Evolutionary conservation across 2,888 invertebrate genomes (phyloP), one percentile per base, ranked within the genome.

Genomic region (Epinotia nisella): DNA sequence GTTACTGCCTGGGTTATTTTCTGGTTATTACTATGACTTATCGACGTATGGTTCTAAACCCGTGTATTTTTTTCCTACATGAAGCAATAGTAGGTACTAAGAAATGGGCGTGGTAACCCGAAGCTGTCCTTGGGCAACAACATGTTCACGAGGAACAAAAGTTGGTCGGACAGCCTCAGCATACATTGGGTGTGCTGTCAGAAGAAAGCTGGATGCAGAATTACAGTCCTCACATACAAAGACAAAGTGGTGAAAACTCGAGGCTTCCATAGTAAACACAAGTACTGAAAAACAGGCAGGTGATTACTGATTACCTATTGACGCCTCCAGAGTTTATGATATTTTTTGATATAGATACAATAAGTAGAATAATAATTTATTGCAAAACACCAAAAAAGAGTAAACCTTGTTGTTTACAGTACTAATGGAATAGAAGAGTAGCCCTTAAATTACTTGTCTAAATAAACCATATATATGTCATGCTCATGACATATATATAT

Each of bases 121-220:
- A 81, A 80, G 59, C 78, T 82, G 10, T n/a, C 80, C 3, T 66
- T 82, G 9, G 78, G 79, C 17, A 78, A 78, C 0, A 61, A 76
- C 61, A 66, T 75, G 9, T 83, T 77, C 66, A 70, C 78, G 17
- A 76, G 76, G 60, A 82, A 81, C 70, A 81, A 80, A 60, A 62
- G 71, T 7, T 80, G 81, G 81, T 71, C 72, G 0, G 74, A 75
- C 3, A 80, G 81, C 53, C 76, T 55, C 13, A 75, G 35, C 66
- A 76, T 55, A 19, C 78, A 82, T 35, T 83, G 83, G 83, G 76
- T 78, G 5, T 83, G 83, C 55, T 62, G 73, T 0, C 78, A 70
- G 35, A 75, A 71, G 39, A 15, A 29, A 5, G 15, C 68, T 3
- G 82, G 82, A n/a, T 83, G 83, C 55, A 68, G 24, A 61, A 65